phyloP scores from a whole-genome alignment of 2,113 vertebrate genomes.

The Sapayoa aenigma region DNA sequence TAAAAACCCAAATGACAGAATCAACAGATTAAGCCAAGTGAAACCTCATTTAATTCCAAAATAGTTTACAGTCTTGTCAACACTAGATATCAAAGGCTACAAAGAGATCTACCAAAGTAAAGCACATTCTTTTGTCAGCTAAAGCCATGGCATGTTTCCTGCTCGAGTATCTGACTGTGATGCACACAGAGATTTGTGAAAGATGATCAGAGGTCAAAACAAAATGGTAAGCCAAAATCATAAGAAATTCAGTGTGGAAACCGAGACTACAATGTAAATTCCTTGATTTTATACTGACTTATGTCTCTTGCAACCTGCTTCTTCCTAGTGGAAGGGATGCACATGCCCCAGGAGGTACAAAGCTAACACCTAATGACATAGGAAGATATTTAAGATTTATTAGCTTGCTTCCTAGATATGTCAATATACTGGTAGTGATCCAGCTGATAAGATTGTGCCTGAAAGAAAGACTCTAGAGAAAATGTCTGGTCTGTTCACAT shows the following conservation, averaged over 20 bases:
- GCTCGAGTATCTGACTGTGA: neutral
- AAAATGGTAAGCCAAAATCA: neutral
- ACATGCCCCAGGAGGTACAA: neutral
- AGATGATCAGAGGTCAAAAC: neutral
- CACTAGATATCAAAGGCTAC: neutral
- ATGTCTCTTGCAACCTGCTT: neutral
- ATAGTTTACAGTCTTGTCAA: neutral
- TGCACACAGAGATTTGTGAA: neutral
- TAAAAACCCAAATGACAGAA: neutral
- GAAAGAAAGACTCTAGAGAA: neutral
- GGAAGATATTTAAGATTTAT: neutral
- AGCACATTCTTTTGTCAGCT: neutral
- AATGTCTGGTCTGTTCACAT: neutral
- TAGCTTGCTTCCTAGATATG: neutral
- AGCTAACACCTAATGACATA: neutral
- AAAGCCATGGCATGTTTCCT: neutral
- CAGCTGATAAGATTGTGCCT: neutral
- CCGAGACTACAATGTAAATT: neutral
- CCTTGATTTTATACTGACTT: neutral
- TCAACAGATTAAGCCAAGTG: neutral
- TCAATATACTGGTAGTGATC: neutral
- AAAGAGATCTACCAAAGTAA: neutral
- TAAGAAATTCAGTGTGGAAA: neutral
- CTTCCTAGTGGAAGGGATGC: neutral
- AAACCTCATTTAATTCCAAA: neutral